phyloP scores from a whole-genome alignment of 2,888 invertebrate genomes.

The Melinopterus prodromus region DNA sequence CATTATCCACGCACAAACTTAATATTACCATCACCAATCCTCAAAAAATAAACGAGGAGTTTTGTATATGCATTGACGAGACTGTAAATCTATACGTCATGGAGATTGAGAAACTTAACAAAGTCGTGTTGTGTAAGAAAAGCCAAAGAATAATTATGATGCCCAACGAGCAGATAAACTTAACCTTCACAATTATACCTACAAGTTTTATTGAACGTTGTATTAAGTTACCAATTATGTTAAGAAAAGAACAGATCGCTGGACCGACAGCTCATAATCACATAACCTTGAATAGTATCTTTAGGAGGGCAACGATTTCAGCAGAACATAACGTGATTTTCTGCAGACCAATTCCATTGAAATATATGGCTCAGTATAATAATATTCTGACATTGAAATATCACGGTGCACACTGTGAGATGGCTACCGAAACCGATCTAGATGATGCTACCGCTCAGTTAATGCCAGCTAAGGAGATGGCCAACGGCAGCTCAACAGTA shows the following conservation, averaged over 20 bases:
- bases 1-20: neutral
- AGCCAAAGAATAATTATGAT: neutral
- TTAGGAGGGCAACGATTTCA: neutral
- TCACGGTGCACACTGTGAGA: neutral
- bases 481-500: neutral
- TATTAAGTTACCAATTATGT: neutral
- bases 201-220: neutral
- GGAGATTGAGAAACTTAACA: neutral
- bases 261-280: neutral
- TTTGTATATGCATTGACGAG: conserved; percentile 27
- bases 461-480: neutral
- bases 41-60: conserved; percentile 19
- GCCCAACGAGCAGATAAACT: neutral
- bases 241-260: neutral
- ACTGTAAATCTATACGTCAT: neutral
- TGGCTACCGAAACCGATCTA: neutral
- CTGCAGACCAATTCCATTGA: neutral
- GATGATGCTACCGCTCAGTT: neutral
- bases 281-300: neutral
- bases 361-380: neutral
- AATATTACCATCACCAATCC: conserved; percentile 19
- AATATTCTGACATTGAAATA: neutral
- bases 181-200: neutral
- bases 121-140: neutral
- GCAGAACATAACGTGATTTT: neutral